Conservation (phyloP, 1,140 invertebrate species). For the Diorhabda elongata region DNA sequence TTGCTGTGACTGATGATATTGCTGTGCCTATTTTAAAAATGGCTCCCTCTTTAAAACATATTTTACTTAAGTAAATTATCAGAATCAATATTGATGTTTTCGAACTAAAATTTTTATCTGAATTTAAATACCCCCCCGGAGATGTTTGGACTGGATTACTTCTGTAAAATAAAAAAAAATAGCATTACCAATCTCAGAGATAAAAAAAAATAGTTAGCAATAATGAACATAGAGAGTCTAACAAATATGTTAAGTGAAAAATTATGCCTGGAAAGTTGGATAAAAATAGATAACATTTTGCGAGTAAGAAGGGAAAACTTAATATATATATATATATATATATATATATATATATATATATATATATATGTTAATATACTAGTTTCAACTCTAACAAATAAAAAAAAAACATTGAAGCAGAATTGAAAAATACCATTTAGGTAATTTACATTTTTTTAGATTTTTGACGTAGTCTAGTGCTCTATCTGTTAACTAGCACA, state of each 20-base stretch:
- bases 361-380: too few relatives aligned
- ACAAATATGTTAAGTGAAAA: not conserved
- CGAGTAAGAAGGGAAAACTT: not conserved
- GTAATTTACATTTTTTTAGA: too few relatives aligned
- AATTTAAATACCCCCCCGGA: not conserved
- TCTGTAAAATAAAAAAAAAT: constrained; percentile 13
- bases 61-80: constrained; percentile 2
- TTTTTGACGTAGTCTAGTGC: too few relatives aligned
- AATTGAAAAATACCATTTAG: too few relatives aligned
- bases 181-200: not conserved
- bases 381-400: too few relatives aligned
- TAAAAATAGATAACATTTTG: not conserved
- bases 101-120: not conserved
- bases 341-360: too few relatives aligned
- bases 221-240: not conserved
- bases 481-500: too few relatives aligned
- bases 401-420: too few relatives aligned
- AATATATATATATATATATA: too few relatives aligned
- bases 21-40: constrained; percentile 1
- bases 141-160: constrained; percentile 12
- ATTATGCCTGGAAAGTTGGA: not conserved
- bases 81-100: constrained; percentile 8
- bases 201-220: not conserved
- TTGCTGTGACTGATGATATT: not conserved
- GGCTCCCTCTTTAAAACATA: not conserved